phyloP scores from a whole-genome alignment of 2,888 invertebrate species.

The Entomobrya multifasciata region DNA sequence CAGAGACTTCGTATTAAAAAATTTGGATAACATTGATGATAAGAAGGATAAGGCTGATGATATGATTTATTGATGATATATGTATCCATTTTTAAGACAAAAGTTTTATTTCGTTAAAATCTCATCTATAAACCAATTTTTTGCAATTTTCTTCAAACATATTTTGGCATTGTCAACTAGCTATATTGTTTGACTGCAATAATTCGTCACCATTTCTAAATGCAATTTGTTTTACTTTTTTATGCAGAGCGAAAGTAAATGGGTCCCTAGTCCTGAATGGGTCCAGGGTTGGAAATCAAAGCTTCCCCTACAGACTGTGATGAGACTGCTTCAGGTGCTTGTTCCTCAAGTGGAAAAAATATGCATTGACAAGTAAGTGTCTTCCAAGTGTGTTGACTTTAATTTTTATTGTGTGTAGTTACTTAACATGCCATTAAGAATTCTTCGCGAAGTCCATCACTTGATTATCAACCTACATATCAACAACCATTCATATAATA shows the following conservation, averaged over 20 bases:
- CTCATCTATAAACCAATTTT: not conserved
- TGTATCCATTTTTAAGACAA: not conserved
- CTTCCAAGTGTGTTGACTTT: not conserved
- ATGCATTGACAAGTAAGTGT: constrained; percentile 97
- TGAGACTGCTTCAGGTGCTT: constrained; percentile 97
- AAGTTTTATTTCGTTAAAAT: constrained; percentile 8
- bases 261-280: constrained; percentile 98
- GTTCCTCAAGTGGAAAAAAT: constrained; percentile 99
- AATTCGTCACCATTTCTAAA: not conserved
- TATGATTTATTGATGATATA: no score
- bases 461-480: constrained; percentile 18
- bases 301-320: constrained; percentile 98
- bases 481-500: constrained; percentile 8
- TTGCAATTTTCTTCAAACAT: not conserved
- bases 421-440: constrained; percentile 30
- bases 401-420: not conserved
- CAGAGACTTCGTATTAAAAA: not conserved
- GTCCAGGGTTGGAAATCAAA: constrained; percentile 98
- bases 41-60: no score
- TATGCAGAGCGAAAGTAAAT: constrained; percentile 81
- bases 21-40: not conserved
- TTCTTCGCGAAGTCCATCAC: not conserved
- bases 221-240: not conserved
- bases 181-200: not conserved
- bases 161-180: not conserved